Percentiles rank a stretch among this genome's conserved stretches.
phyloP scores from a whole-genome alignment of 2,797 vertebrate genomes.

The Galago senegalensis region DNA sequence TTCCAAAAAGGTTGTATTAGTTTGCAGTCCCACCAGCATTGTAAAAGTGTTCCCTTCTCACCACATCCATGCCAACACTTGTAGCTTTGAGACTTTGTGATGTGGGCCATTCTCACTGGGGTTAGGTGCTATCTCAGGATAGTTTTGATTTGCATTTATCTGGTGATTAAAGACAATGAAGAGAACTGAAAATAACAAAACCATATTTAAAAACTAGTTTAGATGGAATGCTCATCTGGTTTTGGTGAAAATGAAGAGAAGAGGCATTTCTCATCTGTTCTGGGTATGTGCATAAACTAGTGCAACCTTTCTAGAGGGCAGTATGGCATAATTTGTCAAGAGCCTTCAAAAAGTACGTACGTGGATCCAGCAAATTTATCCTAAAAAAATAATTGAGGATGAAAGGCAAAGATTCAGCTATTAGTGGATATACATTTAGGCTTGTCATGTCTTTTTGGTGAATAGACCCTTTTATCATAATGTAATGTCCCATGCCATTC shows the following conservation, averaged over 20 bases:
- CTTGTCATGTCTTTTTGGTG: neutral
- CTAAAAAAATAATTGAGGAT: neutral
- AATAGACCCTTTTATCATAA: neutral
- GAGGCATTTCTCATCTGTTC: neutral
- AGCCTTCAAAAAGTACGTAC: neutral
- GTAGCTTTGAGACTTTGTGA: too few relatives aligned
- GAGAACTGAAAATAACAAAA: constrained; percentile 39
- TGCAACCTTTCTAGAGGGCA: neutral
- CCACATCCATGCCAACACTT: too few relatives aligned
- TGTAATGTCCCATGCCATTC: neutral
- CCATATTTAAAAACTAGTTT: neutral
- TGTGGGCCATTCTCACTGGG: too few relatives aligned
- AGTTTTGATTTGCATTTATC: too few relatives aligned
- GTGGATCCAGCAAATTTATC: neutral
- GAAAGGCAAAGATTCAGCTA: neutral
- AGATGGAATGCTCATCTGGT: neutral
- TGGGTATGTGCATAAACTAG: neutral
- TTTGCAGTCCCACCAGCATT: too few relatives aligned
- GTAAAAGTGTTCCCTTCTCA: too few relatives aligned
- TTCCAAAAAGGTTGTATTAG: too few relatives aligned
- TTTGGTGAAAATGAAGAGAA: neutral
- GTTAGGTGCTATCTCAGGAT: too few relatives aligned
- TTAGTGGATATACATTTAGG: neutral
- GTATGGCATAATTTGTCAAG: neutral
- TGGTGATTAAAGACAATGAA: too few relatives aligned